These are phyloP conservation scores for Aquatica leii DNA, from an alignment of 2,888 invertebrate genomes.

Conservation along the genomic window DNA sequence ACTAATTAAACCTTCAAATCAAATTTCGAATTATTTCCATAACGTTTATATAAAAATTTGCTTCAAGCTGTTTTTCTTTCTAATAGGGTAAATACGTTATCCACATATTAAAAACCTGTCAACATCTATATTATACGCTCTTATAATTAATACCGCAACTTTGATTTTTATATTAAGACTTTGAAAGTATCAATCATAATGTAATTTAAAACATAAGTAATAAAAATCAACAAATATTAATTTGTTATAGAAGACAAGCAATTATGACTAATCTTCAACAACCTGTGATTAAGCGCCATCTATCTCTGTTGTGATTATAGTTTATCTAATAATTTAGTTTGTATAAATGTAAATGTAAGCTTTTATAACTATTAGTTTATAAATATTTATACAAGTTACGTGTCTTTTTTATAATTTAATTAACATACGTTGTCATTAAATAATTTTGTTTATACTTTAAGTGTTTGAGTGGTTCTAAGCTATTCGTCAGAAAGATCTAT, in stretches of 20 bases:
- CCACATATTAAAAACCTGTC: background rate
- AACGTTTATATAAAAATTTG: background rate
- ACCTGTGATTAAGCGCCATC: slow-evolving; percentile 4
- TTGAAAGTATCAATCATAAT: slow-evolving; percentile 4
- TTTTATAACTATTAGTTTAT: background rate
- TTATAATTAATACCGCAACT: slow-evolving; percentile 6
- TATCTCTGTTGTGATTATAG: slow-evolving; percentile 1
- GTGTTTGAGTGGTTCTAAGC: too few species aligned
- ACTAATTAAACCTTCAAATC: too few species aligned
- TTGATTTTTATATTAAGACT: slow-evolving; percentile 1
- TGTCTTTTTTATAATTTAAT: too few species aligned
- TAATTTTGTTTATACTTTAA: too few species aligned
- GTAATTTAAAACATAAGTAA: background rate
- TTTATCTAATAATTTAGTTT: background rate
- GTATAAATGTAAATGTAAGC: background rate
- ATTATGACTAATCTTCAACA: background rate
- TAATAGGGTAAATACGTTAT: background rate
- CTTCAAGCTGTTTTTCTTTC: background rate
- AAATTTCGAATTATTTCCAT: too few species aligned
- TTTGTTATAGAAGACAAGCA: background rate
- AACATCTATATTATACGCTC: background rate
- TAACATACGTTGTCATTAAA: too few species aligned
- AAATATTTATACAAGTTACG: slow-evolving; percentile 5
- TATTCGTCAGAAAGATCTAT: too few species aligned
- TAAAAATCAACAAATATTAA: slow-evolving; percentile 5